phyloP scores from a whole-genome alignment of 2,113 vertebrate species.

The Psephotus haematonotus region DNA sequence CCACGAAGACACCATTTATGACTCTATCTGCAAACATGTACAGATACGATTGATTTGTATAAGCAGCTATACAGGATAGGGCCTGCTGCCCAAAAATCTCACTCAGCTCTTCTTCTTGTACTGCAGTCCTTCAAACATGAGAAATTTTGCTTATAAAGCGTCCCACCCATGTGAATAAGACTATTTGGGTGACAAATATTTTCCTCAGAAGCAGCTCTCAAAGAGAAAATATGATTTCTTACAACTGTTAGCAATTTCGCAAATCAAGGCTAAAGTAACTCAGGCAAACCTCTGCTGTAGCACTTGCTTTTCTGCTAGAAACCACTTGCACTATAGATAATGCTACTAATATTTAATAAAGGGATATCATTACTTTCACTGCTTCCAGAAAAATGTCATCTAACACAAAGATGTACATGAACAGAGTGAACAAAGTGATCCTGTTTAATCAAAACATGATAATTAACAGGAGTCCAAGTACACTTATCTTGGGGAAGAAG shows the following conservation, averaged over 20 bases:
- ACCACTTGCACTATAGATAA: neutral
- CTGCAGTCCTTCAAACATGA: accelerated
- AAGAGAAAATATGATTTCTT: neutral
- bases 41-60: neutral
- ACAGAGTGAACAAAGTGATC: constrained; percentile 13
- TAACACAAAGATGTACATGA: constrained; percentile 1
- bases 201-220: neutral
- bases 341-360: constrained; percentile 7
- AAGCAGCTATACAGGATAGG: neutral
- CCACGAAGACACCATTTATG: neutral
- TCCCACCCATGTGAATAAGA: neutral
- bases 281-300: neutral
- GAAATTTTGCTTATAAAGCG: neutral
- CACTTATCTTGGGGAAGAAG: neutral
- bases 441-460: constrained; percentile 57
- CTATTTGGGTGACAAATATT: neutral
- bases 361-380: neutral
- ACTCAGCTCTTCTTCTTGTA: neutral
- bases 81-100: neutral
- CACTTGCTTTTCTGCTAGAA: neutral
- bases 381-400: neutral
- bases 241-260: neutral
- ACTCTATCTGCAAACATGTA: neutral
- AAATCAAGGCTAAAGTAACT: neutral
- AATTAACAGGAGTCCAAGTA: constrained; percentile 29